Evolutionary conservation across 1,140 invertebrate genomes (phyloP), one percentile per base, ranked within the genome.

Genomic region (Drosophila arawakana): DNA sequence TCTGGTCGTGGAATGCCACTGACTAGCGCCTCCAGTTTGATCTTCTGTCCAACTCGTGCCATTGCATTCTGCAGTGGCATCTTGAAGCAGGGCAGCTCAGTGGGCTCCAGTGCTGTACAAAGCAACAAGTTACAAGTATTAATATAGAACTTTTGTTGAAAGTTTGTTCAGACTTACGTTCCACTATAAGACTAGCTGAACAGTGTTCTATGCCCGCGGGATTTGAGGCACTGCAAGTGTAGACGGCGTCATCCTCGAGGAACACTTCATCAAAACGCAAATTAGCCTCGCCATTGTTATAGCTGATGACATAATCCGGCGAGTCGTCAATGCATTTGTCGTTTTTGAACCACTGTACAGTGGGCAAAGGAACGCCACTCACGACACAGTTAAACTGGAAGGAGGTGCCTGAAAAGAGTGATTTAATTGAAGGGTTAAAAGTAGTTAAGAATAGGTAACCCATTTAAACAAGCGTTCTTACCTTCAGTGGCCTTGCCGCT

Each of bases 281-380:
- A 4, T 95, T 95, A 9, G 96, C 96, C 15, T 97, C 93, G 63
- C 96, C 94, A 76, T 97, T 95, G 68, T 96, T 95, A 66, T 96
- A 97, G 9, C 94, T 95, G n/a, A 95, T 95, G 13, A 91, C 75
- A 58, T 94, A 94, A 44, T 93, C 92, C 15, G 92, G 93, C 41
- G 93, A 94, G 73, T 94, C 93, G 61, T 94, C 93, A 58, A 95
- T 93, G 72, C 94, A 94, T 59, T 94, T 94, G 13, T 94, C 94
- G 75, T 95, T 94, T 83, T 94, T 95, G 58, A 92, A 95, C 98
- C 98, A 99, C 75, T 95, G 95, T 8, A 98, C 95, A 55, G 95
- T 95, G 15, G 97, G 96, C 47, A 97, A 81, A 2, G 96, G 96
- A 92, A 96, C 95, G 3, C 96, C 96, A 59, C 93, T 94, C 3